Evolutionary conservation across 2,888 invertebrate species (phyloP), one percentile per base, ranked within the genome.

Genomic region (Ochropleura plecta): DNA sequence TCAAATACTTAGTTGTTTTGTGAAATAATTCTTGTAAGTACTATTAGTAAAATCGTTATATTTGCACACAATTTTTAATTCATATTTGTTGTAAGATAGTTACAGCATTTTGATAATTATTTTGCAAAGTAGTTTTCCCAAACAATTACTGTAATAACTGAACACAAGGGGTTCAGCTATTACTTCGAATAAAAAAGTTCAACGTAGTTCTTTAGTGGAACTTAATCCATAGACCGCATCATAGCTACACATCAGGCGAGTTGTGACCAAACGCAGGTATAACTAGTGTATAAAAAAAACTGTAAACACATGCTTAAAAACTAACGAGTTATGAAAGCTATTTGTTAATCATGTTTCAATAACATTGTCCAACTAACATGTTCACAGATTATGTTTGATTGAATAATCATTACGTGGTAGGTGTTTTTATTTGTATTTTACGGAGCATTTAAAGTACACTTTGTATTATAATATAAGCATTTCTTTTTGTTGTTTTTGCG

Each of bases 391-490:
- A 57, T 20, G 63, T 16, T 46, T 49, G 9, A 42, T 40, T 66
- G 12, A 49, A 14, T 12, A 70, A n/a, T n/a, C 40, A 10, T 44
- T 67, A 16, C 30, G 0, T 7, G 16, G 30, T 14, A 70, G 3
- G n/a, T 40, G 30, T 44, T 6, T 60, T 42, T 69, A 60, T 59
- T 81, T 73, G 74, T 86, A 81, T 81, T 78, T 20, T 74, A 53
- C 74, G 55, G 81, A 88, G 86, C 86, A 86, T 86, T 86, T 86
- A 86, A 73, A 83, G 86, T 88, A 83, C 86, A 86, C 76, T 57
- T 73, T 78, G 73, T 83, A 83, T 83, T 85, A 67, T 30, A 46
- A 44, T 83, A 86, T 83, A 86, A 72, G 86, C 76, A 79, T 85
- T 84, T 85, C 74, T 57, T 57, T 51, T 71, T 60, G 49, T 82